Evolutionary conservation across 2,113 vertebrate genomes (phyloP), one percentile per base, ranked within the genome.

Genomic region (Sakesphorus luctuosus): DNA sequence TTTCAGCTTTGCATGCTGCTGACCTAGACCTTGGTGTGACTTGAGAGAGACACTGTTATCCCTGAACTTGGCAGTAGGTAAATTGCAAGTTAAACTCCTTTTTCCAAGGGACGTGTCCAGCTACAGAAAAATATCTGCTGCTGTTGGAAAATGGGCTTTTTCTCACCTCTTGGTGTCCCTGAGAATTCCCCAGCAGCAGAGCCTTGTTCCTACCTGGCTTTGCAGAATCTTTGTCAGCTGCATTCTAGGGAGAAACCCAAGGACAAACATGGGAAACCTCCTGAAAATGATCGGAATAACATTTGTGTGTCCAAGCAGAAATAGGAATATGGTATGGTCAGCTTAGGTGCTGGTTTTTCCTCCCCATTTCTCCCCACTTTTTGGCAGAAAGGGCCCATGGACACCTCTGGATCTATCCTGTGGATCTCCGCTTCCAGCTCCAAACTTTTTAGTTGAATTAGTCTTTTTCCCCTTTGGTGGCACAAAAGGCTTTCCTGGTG

Each of bases 311-410:
- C 72, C 8, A 2, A 56, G 53, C 20, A 83, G 73, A 66, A 53
- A 7, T 1, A n/a, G 31, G 28, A 87, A 3, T 1, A 0, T 5
- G 47, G 6, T 0, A 2, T 10, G 28, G 7, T 12, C 31, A 53
- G 18, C 3, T 52, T 5, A 10, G n/a, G 31, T 24, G 33, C 4
- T 46, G 9, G 0, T 14, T 49, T 56, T 2, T 2, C 10, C 4
- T n/a, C 3, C 11, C 5, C 13, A 77, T 72, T 77, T 46, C 21
- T 69, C 6, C n/a, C 13, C 18, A 3, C 4, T 52, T 9, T 13
- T 13, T 11, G 24, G 18, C 10, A 9, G 61, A 52, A 66, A 56
- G 23, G 20, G 33, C 9, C 10, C 24, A 5, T 0, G 11, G 73
- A 18, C 47, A 9, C 8, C 44, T 18, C 59, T 35, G 40, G 5